Evolutionary conservation across 2,113 vertebrate species (phyloP).

Genomic region (Archocentrus centrarchus): DNA sequence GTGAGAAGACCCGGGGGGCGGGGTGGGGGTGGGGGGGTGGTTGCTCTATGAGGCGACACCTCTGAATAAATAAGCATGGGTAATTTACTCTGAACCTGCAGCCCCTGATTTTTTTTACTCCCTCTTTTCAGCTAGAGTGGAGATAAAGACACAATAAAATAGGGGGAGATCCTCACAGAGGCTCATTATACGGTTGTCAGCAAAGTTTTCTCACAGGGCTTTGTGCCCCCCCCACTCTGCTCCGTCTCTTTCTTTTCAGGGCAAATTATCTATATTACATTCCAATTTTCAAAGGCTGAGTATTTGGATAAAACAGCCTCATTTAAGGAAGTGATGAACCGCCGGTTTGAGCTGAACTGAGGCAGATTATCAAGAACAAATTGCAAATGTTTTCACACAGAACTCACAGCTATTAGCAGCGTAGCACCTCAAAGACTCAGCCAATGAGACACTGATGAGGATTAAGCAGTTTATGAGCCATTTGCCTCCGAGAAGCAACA

Average conservation of each 20-base stretch:
- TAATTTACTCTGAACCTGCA: slow-evolving; percentile 72
- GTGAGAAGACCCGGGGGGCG: slow-evolving; percentile 58
- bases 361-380: slow-evolving; percentile 46
- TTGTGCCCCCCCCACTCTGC: slow-evolving; percentile 55
- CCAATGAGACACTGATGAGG: slow-evolving; percentile 14
- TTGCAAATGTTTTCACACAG: slow-evolving; percentile 37
- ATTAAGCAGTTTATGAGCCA: slow-evolving; percentile 14
- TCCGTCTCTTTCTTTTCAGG: slow-evolving; percentile 42
- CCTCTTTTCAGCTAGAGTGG: slow-evolving; percentile 24
- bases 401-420: slow-evolving; percentile 31
- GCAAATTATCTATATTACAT: slow-evolving; percentile 62
- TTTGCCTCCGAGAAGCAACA: neutral
- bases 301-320: slow-evolving; percentile 40
- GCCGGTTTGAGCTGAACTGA: slow-evolving; percentile 33
- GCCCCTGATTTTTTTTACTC: slow-evolving; percentile 16
- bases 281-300: neutral
- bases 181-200: slow-evolving; percentile 75
- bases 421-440: neutral
- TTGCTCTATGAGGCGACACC: slow-evolving; percentile 48
- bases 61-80: slow-evolving; percentile 77
- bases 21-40: slow-evolving; percentile 53
- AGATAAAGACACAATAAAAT: slow-evolving; percentile 76
- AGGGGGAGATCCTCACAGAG: slow-evolving; percentile 64
- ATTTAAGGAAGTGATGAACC: slow-evolving; percentile 56
- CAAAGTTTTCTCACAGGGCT: slow-evolving; percentile 65